These are phyloP conservation scores for Cavia porcellus DNA, from an alignment of 2,113 vertebrate genomes.

Conservation along the genomic window DNA sequence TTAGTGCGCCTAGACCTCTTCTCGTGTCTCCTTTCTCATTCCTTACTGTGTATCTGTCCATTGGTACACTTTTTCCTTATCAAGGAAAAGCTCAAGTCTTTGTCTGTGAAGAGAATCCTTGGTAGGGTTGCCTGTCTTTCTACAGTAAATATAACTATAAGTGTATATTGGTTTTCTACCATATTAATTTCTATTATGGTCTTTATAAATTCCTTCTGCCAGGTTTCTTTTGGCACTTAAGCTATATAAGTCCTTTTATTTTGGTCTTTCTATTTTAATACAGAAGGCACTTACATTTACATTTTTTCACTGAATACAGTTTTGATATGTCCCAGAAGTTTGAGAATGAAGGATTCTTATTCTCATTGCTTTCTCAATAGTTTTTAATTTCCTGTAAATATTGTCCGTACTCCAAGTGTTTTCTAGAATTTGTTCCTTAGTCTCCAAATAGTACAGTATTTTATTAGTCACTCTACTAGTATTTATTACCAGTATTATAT, in stretches of 20 bases:
- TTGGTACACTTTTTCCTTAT: too few relatives aligned
- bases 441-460: background rate
- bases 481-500: background rate
- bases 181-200: background rate
- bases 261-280: background rate
- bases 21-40: background rate
- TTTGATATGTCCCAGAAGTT: background rate
- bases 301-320: background rate
- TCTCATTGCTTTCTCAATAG: background rate
- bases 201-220: background rate
- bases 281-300: background rate
- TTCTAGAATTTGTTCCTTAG: background rate
- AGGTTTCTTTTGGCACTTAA: background rate
- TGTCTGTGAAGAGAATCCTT: background rate
- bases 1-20: background rate
- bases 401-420: background rate
- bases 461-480: background rate
- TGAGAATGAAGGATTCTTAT: background rate
- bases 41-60: background rate
- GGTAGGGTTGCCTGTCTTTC: too few relatives aligned
- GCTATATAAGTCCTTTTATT: background rate
- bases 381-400: background rate
- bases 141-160: background rate
- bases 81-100: background rate
- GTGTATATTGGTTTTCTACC: background rate